Evolutionary conservation across 2,888 invertebrate genomes (phyloP).

Genomic region (Petrophora chlorosata): DNA sequence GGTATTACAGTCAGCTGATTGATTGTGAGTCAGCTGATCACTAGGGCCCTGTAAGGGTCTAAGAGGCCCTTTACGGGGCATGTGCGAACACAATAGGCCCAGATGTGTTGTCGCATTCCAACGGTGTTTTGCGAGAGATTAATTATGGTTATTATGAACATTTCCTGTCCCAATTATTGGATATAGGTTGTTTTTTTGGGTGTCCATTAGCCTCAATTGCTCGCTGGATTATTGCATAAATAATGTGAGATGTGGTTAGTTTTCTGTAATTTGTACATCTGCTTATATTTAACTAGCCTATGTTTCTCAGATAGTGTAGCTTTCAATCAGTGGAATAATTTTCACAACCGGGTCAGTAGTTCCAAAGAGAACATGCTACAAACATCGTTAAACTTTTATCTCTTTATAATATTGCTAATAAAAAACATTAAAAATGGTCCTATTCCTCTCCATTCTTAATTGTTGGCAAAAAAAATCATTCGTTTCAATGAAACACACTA

Average conservation of each 20-base stretch:
- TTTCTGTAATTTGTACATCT: too few relatives aligned
- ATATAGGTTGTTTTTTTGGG: conserved; percentile 2
- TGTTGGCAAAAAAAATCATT: too few relatives aligned
- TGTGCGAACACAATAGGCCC: conserved; percentile 2
- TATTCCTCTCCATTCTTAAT: too few relatives aligned
- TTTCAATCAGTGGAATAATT: too few relatives aligned
- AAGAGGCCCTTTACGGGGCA: neutral
- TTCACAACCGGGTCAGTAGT: too few relatives aligned
- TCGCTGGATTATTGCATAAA: neutral
- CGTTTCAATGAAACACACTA: too few relatives aligned
- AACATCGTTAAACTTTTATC: too few relatives aligned
- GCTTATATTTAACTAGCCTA: too few relatives aligned
- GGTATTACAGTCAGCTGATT: conserved; percentile 12
- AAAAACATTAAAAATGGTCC: too few relatives aligned
- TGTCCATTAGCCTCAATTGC: conserved; percentile 17
- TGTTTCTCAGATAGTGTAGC: too few relatives aligned
- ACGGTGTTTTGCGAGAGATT: neutral
- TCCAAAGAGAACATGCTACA: too few relatives aligned
- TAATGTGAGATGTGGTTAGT: neutral
- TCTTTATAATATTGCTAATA: too few relatives aligned
- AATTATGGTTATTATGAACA: neutral
- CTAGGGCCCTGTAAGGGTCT: neutral
- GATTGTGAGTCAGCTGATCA: conserved; percentile 10
- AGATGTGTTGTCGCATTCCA: conserved; percentile 3
- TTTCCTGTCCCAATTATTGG: conserved; percentile 14